phyloP scores from a whole-genome alignment of 2,113 vertebrate genomes.

The Panthera leo region DNA sequence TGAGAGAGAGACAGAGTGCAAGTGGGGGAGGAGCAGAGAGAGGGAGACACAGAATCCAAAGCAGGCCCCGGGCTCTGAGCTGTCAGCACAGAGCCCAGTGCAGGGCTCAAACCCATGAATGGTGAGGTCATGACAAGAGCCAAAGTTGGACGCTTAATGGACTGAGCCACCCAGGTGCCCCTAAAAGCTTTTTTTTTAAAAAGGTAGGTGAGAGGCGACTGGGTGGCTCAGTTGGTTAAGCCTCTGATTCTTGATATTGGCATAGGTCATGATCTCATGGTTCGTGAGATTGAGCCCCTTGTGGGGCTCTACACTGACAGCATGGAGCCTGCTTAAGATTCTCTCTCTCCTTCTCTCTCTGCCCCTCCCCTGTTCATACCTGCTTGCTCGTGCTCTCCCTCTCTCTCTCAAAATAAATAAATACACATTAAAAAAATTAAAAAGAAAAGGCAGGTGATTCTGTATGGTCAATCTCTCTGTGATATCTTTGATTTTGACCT shows the following conservation, averaged over 20 bases:
- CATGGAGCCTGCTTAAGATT: not conserved
- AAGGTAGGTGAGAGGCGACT: not conserved
- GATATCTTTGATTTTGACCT: not conserved
- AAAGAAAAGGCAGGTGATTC: not conserved
- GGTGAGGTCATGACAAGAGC: no score
- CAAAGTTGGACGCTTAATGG: no score
- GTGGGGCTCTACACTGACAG: not conserved
- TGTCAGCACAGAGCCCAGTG: no score
- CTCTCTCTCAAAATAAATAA: not conserved
- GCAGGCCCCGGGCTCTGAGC: no score
- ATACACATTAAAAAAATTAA: not conserved
- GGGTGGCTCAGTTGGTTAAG: not conserved
- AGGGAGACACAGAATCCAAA: no score
- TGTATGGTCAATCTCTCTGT: not conserved
- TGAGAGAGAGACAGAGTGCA: no score
- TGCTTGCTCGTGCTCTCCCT: not conserved
- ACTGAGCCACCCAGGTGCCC: no score
- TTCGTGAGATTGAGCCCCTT: not conserved
- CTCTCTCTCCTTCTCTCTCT: not conserved
- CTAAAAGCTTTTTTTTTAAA: not conserved
- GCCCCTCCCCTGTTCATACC: not conserved
- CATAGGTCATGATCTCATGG: not conserved
- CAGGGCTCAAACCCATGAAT: no score
- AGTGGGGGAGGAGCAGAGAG: no score
- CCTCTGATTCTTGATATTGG: not conserved